Percentiles rank a stretch among this genome's conserved stretches.
Evolutionary conservation across 2,888 invertebrate species (phyloP).

Genomic region (Amaurobius ferox): DNA sequence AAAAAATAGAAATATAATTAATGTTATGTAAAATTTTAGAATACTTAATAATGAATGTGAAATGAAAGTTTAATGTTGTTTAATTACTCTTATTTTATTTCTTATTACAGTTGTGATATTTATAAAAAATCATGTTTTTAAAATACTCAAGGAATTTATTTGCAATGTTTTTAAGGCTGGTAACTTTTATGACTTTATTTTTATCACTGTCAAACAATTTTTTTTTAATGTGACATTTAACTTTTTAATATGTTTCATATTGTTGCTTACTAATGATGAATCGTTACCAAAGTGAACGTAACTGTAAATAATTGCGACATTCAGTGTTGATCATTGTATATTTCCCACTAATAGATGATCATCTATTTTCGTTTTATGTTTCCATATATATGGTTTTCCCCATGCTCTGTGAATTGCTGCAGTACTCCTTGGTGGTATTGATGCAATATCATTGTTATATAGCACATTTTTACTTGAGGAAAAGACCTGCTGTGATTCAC

Average conservation of each 20-base stretch:
- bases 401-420: conserved; percentile 2
- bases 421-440: conserved; percentile 33
- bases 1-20: too few relatives aligned
- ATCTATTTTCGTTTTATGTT: conserved; percentile 4
- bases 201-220: too few relatives aligned
- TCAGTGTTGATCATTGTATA: conserved; percentile 8
- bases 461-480: conserved; percentile 51
- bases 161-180: conserved; percentile 4
- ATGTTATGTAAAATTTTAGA: too few relatives aligned
- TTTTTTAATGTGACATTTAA: background rate
- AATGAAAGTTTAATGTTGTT: too few relatives aligned
- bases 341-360: conserved; percentile 12
- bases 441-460: conserved; percentile 32
- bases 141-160: background rate
- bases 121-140: background rate
- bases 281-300: background rate
- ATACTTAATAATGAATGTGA: too few relatives aligned
- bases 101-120: too few relatives aligned
- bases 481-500: conserved; percentile 63
- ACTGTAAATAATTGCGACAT: conserved; percentile 3
- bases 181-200: conserved; percentile 7
- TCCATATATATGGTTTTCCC: background rate
- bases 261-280: background rate
- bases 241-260: background rate
- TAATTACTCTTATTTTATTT: too few relatives aligned